phyloP scores from a whole-genome alignment of 2,888 invertebrate genomes.

The Zelleria hepariella region DNA sequence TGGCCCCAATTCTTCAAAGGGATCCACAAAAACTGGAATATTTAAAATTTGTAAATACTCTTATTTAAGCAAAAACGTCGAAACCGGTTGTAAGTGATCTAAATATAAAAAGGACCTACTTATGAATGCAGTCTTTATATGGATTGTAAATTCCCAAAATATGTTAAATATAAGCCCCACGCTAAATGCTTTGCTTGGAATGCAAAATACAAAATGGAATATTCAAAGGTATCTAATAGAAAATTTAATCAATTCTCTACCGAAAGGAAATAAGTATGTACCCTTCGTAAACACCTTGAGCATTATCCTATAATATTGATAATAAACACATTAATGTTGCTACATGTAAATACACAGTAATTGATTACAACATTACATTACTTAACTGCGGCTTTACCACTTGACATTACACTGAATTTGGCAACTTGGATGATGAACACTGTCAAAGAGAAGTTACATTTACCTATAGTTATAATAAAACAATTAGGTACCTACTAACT shows the following conservation, averaged over 20 bases:
- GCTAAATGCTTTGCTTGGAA: slow-evolving; percentile 30
- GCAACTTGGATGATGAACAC: slow-evolving; percentile 68
- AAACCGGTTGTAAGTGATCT: slow-evolving; percentile 25
- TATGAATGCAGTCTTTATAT: slow-evolving; percentile 57
- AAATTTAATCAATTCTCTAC: slow-evolving; percentile 34
- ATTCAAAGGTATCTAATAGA: slow-evolving; percentile 31
- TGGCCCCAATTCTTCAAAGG: slow-evolving; percentile 64
- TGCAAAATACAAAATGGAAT: slow-evolving; percentile 35
- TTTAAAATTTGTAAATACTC: slow-evolving; percentile 48
- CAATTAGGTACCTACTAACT: neutral
- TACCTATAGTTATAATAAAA: neutral
- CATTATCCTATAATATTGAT: slow-evolving; percentile 60
- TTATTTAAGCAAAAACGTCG: slow-evolving; percentile 39
- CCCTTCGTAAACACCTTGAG: slow-evolving; percentile 64
- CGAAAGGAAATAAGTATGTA: slow-evolving; percentile 42
- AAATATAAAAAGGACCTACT: slow-evolving; percentile 45
- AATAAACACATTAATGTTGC: slow-evolving; percentile 38
- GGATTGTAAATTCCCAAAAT: slow-evolving; percentile 54
- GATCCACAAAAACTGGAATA: slow-evolving; percentile 34
- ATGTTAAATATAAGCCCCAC: slow-evolving; percentile 31
- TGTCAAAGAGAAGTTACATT: slow-evolving; percentile 8
- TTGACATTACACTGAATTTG: slow-evolving; percentile 61
- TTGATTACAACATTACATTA: slow-evolving; percentile 48
- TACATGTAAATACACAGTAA: slow-evolving; percentile 52
- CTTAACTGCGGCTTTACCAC: slow-evolving; percentile 30